phyloP scores from a whole-genome alignment of 2,888 invertebrate species.

The Microctonus hyperodae region DNA sequence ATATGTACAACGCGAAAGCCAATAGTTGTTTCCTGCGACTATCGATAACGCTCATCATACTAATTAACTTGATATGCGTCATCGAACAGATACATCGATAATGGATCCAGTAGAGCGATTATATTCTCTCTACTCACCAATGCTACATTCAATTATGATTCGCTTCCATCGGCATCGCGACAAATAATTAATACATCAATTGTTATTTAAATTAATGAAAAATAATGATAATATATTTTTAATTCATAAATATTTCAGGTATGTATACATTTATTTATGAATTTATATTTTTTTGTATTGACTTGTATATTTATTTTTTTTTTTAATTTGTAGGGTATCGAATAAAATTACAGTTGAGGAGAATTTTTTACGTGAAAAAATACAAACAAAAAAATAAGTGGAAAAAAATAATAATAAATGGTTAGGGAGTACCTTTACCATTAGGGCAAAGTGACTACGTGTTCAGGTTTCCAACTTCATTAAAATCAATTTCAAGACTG shows the following conservation, averaged over 20 bases:
- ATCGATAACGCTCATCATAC: constrained; percentile 20
- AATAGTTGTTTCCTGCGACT: constrained; percentile 13
- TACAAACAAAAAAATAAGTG: neutral
- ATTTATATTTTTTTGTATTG: no score
- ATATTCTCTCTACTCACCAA: neutral
- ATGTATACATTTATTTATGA: no score
- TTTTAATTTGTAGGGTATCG: no score
- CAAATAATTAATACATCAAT: neutral
- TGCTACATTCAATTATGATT: neutral
- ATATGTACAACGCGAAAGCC: neutral
- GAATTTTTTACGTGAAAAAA: neutral
- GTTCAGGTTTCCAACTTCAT: constrained; percentile 57
- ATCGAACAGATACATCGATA: constrained; percentile 13
- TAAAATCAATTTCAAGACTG: constrained; percentile 55
- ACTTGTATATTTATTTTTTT: no score
- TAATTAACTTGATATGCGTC: constrained; percentile 17
- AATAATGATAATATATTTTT: neutral
- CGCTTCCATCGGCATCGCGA: neutral
- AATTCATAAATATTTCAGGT: no score
- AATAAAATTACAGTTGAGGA: neutral
- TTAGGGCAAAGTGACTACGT: constrained; percentile 45
- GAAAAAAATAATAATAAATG: neutral
- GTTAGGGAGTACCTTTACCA: neutral
- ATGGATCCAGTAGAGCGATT: constrained; percentile 8
- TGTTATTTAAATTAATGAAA: neutral